Percentiles rank a stretch among this genome's conserved stretches.
Conservation (phyloP, 2,113 vertebrate genomes). For the Phylloscopus whistleri region DNA sequence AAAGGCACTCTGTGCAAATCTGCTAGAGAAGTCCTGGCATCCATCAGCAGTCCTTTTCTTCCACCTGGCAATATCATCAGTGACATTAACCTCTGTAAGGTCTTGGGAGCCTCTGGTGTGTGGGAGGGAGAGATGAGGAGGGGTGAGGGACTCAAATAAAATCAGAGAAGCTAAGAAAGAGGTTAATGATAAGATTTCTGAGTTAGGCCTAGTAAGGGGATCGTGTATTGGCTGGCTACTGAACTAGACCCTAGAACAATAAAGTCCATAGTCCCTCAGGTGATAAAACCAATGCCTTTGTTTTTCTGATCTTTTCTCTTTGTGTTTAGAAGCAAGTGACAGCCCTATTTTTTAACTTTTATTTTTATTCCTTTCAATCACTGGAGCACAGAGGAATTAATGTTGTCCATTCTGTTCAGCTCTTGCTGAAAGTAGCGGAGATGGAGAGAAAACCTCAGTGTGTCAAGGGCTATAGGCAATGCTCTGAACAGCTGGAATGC, state of each 20-base stretch:
- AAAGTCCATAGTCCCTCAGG: not conserved
- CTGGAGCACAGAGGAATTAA: not conserved
- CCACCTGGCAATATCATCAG: not conserved
- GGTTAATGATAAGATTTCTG: not conserved
- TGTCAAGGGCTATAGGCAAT: not conserved
- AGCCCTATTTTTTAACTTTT: not conserved
- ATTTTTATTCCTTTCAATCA: not conserved
- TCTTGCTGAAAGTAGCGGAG: not conserved
- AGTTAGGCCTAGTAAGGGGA: not conserved
- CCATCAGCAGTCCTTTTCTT: not conserved
- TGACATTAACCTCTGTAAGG: not conserved
- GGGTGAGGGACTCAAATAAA: not conserved
- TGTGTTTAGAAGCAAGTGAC: not conserved
- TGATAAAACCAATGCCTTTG: not conserved
- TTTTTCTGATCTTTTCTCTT: not conserved
- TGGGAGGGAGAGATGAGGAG: not conserved
- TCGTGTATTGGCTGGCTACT: fast-evolving
- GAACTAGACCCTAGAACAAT: not conserved
- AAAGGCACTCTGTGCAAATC: not conserved
- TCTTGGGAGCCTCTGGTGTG: not conserved
- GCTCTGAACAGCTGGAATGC: not conserved
- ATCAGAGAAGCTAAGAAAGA: not conserved
- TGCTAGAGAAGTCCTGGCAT: not conserved
- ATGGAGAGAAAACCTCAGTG: not conserved
- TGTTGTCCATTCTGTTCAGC: not conserved